Conservation (phyloP, 2,797 vertebrate genomes). For the Cetoscarus ocellatus region DNA sequence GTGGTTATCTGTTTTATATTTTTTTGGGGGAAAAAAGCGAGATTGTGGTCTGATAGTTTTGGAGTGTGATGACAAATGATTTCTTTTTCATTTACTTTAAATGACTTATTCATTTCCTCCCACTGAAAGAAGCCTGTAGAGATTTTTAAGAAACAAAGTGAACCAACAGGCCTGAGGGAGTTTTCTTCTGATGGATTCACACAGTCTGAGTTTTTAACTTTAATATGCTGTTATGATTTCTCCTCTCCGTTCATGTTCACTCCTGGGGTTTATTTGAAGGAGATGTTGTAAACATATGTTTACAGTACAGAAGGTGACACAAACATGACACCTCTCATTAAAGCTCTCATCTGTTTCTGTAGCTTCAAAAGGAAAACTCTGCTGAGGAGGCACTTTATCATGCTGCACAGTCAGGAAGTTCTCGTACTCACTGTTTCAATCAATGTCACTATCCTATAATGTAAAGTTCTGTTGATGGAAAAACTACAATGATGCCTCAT, state of each 20-base stretch:
- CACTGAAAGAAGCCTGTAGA: conserved; percentile 1
- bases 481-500: conserved; percentile 68
- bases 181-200: background rate
- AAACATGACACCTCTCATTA: conserved; percentile 31
- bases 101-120: background rate
- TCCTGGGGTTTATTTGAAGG: conserved; percentile 1
- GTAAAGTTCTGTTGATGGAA: conserved; percentile 70
- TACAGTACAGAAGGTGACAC: conserved; percentile 12
- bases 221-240: background rate
- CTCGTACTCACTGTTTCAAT: conserved; percentile 64
- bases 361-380: conserved; percentile 22
- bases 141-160: background rate
- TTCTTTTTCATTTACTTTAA: background rate
- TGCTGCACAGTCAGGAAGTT: conserved; percentile 77
- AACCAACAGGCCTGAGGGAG: background rate
- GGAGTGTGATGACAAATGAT: background rate
- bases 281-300: conserved; percentile 16
- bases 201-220: background rate
- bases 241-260: background rate
- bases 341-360: conserved; percentile 18
- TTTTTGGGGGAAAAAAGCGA: background rate
- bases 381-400: conserved; percentile 69
- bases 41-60: background rate
- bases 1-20: background rate
- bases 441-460: conserved; percentile 75